A percentile compares a stretch with the other conserved stretches of the same genome.
These are phyloP conservation scores for Adoxophyes honmai DNA, from an alignment of 1,140 invertebrate genomes.

Conservation along the genomic window DNA sequence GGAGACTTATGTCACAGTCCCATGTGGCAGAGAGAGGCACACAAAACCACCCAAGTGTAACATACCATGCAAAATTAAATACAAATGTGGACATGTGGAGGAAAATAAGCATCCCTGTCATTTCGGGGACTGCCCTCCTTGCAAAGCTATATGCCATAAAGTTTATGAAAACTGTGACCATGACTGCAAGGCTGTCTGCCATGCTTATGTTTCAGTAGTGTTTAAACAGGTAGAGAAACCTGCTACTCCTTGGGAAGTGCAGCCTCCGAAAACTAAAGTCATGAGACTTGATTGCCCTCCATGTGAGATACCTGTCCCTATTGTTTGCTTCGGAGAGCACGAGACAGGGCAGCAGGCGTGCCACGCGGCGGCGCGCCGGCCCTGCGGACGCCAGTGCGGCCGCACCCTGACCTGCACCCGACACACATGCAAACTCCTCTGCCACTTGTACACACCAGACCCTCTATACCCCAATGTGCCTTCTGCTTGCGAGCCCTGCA, in stretches of 20 bases:
- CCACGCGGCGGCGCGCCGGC: conserved; percentile 81
- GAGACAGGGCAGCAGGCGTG: conserved; percentile 88
- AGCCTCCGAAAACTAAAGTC: conserved; percentile 79
- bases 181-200: conserved; percentile 86
- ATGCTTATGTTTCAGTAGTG: conserved; percentile 86
- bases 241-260: conserved; percentile 87
- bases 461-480: conserved; percentile 64
- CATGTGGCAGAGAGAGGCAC: conserved; percentile 89
- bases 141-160: conserved; percentile 83
- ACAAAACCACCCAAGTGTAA: conserved; percentile 88
- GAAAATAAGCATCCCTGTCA: conserved; percentile 89
- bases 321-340: conserved; percentile 90
- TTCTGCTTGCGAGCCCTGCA: conserved; percentile 83
- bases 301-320: conserved; percentile 83
- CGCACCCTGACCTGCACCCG: conserved; percentile 85
- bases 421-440: conserved; percentile 85
- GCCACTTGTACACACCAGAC: conserved; percentile 81
- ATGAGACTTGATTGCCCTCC: conserved; percentile 83
- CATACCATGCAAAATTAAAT: conserved; percentile 81
- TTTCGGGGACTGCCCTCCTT: conserved; percentile 91
- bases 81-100: conserved; percentile 86
- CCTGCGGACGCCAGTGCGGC: conserved; percentile 87
- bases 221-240: conserved; percentile 80
- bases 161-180: conserved; percentile 84
- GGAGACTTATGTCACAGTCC: conserved; percentile 86